phyloP scores from a whole-genome alignment of 1,140 invertebrate genomes.

The Spodoptera litura region DNA sequence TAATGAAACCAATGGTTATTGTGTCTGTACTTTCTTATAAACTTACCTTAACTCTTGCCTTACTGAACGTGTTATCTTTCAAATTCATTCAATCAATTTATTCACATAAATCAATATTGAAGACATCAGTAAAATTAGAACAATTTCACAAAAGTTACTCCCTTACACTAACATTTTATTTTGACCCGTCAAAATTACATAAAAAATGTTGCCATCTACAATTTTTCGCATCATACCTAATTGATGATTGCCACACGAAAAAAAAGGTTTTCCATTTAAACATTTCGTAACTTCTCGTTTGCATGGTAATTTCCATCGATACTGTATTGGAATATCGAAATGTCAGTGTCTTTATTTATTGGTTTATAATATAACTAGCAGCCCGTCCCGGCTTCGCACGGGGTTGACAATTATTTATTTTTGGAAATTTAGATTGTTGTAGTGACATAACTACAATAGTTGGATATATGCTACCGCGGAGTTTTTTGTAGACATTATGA shows the following conservation, averaged over 20 bases:
- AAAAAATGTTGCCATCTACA: constrained; percentile 16
- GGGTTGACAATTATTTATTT: too few relatives aligned
- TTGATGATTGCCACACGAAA: constrained; percentile 30
- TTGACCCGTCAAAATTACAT: neutral
- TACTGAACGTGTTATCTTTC: too few relatives aligned
- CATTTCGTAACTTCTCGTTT: constrained; percentile 41
- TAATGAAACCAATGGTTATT: too few relatives aligned
- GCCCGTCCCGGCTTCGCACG: too few relatives aligned
- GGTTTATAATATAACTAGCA: neutral
- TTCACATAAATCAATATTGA: neutral
- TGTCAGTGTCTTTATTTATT: neutral
- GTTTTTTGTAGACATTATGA: too few relatives aligned
- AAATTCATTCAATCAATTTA: too few relatives aligned
- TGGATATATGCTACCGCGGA: too few relatives aligned
- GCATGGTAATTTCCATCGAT: constrained; percentile 27
- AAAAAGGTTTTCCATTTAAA: constrained; percentile 31
- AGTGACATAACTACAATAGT: too few relatives aligned
- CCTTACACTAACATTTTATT: neutral
- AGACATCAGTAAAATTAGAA: neutral
- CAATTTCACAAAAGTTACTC: neutral
- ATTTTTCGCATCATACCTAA: constrained; percentile 13
- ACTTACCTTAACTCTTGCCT: too few relatives aligned
- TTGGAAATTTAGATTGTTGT: too few relatives aligned
- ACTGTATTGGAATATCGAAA: neutral
- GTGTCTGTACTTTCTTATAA: too few relatives aligned